Evolutionary conservation across 2,113 vertebrate species (phyloP).

Genomic region (Grammomys surdaster): DNA sequence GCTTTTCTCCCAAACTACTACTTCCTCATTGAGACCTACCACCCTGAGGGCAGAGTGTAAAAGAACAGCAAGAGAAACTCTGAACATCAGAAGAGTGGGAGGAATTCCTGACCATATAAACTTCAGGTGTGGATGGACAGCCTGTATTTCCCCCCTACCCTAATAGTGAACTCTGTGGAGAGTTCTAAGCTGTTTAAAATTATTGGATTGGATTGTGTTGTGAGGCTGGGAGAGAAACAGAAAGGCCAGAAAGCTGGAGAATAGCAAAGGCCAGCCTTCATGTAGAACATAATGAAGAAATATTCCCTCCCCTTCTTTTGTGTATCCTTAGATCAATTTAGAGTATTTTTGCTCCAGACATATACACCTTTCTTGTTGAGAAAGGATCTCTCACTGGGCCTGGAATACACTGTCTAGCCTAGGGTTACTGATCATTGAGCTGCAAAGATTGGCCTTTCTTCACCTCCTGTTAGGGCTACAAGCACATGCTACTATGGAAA

Average conservation of each 20-base stretch:
- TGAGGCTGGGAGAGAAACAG: background rate
- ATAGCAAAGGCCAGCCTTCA: background rate
- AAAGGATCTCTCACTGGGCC: background rate
- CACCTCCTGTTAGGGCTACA: background rate
- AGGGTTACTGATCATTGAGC: background rate
- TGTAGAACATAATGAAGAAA: background rate
- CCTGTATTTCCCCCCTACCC: background rate
- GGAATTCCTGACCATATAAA: constrained; percentile 2
- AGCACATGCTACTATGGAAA: too few relatives aligned
- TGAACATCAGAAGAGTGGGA: background rate
- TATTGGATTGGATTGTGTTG: background rate
- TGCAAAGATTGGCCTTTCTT: background rate
- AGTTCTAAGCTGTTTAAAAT: background rate
- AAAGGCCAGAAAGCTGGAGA: background rate
- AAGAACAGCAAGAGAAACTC: background rate
- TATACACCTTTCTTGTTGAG: background rate
- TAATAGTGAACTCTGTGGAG: background rate
- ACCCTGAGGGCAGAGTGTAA: background rate
- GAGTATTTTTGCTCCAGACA: background rate
- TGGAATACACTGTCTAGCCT: background rate
- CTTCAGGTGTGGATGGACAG: background rate
- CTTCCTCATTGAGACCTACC: background rate
- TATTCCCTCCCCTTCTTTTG: background rate
- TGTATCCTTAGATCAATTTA: background rate
- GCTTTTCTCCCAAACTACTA: background rate